phyloP scores from a whole-genome alignment of 2,113 vertebrate genomes.

The Ophiodon elongatus region DNA sequence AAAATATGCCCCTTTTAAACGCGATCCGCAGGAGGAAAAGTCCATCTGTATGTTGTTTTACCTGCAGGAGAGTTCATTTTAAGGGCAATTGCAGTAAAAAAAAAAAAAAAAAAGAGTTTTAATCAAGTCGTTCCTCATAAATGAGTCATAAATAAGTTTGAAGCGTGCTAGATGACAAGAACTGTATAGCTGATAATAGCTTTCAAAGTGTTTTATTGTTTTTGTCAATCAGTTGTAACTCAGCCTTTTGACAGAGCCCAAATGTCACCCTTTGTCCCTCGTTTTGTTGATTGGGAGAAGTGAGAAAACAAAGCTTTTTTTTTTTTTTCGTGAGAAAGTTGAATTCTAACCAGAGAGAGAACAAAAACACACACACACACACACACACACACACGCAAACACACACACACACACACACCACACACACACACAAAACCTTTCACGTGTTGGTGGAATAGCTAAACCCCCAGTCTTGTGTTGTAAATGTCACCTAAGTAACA shows the following conservation, averaged over 20 bases:
- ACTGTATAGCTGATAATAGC: constrained; percentile 51
- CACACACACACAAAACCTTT: no score
- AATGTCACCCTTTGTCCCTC: constrained; percentile 41
- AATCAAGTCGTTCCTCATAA: not conserved
- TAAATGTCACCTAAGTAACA: constrained; percentile 84
- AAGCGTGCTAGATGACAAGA: constrained; percentile 62
- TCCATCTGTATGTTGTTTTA: not conserved
- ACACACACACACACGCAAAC: no score
- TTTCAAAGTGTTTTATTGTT: constrained; percentile 67
- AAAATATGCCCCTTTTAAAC: not conserved
- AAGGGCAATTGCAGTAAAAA: not conserved
- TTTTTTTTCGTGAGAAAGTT: constrained; percentile 59
- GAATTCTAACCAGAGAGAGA: constrained; percentile 51
- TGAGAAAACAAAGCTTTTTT: constrained; percentile 46
- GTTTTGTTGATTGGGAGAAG: constrained; percentile 57
- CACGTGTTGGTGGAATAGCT: constrained; percentile 47
- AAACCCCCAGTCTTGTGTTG: constrained; percentile 80
- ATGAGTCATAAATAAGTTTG: constrained; percentile 67
- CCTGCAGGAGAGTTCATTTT: not conserved
- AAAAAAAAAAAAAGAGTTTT: not conserved
- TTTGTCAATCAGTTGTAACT: constrained; percentile 23
- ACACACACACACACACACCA: no score
- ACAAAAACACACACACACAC: no score
- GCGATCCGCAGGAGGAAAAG: not conserved
- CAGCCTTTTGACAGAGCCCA: constrained; percentile 58